Evolutionary conservation across 1,140 invertebrate species (phyloP), one percentile per base, ranked within the genome.

Genomic region (Danaus melanippus): DNA sequence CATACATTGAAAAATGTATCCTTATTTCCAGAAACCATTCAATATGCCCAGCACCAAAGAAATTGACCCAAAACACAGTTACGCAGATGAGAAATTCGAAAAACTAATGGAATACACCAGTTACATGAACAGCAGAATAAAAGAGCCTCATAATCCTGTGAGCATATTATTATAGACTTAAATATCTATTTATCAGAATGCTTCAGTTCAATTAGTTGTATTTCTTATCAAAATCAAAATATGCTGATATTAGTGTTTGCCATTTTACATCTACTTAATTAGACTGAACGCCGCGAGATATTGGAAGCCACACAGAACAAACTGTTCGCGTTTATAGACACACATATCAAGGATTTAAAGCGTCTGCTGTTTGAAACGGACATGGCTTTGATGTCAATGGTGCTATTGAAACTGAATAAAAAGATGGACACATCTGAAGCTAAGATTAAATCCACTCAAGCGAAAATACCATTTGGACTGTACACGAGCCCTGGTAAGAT

Each of bases 381-480:
- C 58, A 80, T 76, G 67, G 76, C 79, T 0, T 69, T 86, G 8
- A 86, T 84, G 80, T 84, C 83, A 0, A 86, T 86, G 83, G 80
- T 86, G 0, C 56, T 80, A 21, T 53, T 86, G 10, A 86, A 86
- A 47, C 53, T 84, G 15, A 83, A 83, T 49, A 85, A 83, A 60
- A 85, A 85, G 42, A 85, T 85, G 82, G 82, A 83, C 62, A 76
- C 79, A 0, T 82, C 79, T 0, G 82, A 84, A 51, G 71, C 74
- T 0, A 86, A 86, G 42, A 86, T 86, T 9, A 83, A 73, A 46
- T 67, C 73, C 0, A 83, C 83, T 0, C 79, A 86, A 43, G 83
- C 83, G 8, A 84, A 84, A 56, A 84, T 86, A 55, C 83, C 83
- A 1, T 86, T 86, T 42, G 83, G 83, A 5, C 52, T 86, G 12